A percentile compares a stretch with the other conserved stretches of the same genome.
phyloP scores from a whole-genome alignment of 2,797 vertebrate species.

The Chelon auratus region DNA sequence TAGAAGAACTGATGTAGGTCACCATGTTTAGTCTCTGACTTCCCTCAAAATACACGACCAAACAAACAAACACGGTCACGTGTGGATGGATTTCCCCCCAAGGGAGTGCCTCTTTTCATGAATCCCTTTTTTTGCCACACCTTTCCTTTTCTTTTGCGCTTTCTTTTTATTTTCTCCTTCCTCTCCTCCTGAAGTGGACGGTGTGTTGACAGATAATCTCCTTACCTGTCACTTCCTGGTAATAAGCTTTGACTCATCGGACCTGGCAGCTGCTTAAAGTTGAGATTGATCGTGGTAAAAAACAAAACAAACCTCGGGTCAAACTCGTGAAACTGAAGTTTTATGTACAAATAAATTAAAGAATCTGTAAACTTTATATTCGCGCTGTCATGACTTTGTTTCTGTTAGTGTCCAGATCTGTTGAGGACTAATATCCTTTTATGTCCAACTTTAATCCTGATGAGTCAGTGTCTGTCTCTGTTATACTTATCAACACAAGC shows the following conservation, averaged over 20 bases:
- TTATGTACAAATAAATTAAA: neutral
- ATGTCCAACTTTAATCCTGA: slow-evolving; percentile 41
- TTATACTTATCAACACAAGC: neutral
- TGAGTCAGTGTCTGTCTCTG: slow-evolving; percentile 43
- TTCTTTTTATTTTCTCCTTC: neutral
- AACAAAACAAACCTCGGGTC: neutral
- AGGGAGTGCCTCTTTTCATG: neutral
- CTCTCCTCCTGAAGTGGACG: neutral
- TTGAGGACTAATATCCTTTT: neutral
- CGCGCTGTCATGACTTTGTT: neutral
- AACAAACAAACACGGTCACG: neutral
- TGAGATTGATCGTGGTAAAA: neutral
- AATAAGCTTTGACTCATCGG: slow-evolving; percentile 54
- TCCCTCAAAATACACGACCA: neutral
- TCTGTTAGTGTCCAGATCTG: slow-evolving; percentile 13
- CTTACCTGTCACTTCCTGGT: slow-evolving; percentile 64
- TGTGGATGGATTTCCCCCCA: neutral
- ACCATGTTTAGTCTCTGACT: slow-evolving; percentile 1
- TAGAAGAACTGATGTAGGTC: slow-evolving; percentile 4
- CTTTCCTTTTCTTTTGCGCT: neutral
- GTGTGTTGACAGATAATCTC: slow-evolving; percentile 57
- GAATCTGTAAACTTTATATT: slow-evolving; percentile 4
- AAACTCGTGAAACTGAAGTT: neutral
- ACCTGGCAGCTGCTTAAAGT: slow-evolving; percentile 32
- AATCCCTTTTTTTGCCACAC: neutral